Conservation (phyloP, 2,888 invertebrate species). For the Pristionchus japonicus region DNA sequence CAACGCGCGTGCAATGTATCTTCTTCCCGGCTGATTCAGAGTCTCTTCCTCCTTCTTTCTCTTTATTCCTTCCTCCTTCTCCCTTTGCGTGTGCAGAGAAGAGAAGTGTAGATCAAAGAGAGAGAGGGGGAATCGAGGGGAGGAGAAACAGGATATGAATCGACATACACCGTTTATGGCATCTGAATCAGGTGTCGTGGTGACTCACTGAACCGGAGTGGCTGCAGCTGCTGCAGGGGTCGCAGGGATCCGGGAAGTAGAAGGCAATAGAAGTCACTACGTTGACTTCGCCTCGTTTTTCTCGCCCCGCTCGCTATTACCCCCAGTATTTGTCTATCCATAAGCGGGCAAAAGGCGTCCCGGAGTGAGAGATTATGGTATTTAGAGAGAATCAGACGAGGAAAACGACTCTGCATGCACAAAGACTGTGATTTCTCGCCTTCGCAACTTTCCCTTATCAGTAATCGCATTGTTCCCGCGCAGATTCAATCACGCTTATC, state of each 20-base stretch:
- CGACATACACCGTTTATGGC: neutral
- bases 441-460: slow-evolving; percentile 28
- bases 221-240: neutral
- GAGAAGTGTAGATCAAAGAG: neutral
- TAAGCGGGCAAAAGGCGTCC: slow-evolving; percentile 24
- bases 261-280: neutral
- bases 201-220: neutral
- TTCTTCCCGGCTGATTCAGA: slow-evolving; percentile 29
- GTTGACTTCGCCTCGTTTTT: neutral
- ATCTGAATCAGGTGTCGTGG: neutral
- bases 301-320: neutral
- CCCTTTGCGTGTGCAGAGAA: neutral
- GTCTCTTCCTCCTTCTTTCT: neutral
- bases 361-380: neutral
- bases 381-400: neutral
- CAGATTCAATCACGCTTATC: slow-evolving; percentile 8
- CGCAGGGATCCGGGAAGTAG: neutral
- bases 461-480: neutral
- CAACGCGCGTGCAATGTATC: neutral
- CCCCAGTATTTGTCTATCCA: slow-evolving; percentile 32
- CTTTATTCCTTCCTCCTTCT: neutral
- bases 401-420: neutral
- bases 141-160: slow-evolving; percentile 23
- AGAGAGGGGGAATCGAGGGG: too few relatives aligned
- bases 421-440: neutral